Evolutionary conservation across 2,797 vertebrate genomes (phyloP).

Genomic region (Dermochelys coriacea): DNA sequence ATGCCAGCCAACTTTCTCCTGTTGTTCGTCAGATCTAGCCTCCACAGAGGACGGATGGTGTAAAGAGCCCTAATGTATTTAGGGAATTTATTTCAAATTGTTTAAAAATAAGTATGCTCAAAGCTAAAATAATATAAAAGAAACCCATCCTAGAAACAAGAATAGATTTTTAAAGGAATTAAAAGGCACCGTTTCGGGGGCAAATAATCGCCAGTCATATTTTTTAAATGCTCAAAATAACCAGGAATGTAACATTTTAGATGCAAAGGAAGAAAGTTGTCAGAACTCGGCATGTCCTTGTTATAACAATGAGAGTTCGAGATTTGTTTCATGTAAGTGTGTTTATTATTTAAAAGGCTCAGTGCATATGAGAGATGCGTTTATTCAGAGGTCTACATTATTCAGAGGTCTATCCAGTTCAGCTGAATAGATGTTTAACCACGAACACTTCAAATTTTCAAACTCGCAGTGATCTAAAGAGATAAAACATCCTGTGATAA

Average conservation of each 20-base stretch:
- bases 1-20: not conserved
- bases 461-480: not conserved
- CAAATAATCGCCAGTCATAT: not conserved
- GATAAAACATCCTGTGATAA: not conserved
- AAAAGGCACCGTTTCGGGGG: not conserved
- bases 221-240: not conserved
- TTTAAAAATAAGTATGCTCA: not conserved
- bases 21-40: not conserved
- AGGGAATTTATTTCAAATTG: not conserved
- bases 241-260: not conserved
- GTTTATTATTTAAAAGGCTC: not conserved
- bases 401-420: not conserved
- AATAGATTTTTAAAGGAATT: not conserved
- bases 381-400: not conserved
- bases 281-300: not conserved
- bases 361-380: not conserved
- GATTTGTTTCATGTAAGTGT: not conserved
- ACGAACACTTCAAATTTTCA: not conserved
- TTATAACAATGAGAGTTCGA: not conserved
- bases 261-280: not conserved
- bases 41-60: not conserved
- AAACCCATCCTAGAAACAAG: not conserved
- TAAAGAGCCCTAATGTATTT: not conserved
- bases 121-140: not conserved
- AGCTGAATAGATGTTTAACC: not conserved